phyloP scores from a whole-genome alignment of 2,797 vertebrate species.

The Agapornis canus region DNA sequence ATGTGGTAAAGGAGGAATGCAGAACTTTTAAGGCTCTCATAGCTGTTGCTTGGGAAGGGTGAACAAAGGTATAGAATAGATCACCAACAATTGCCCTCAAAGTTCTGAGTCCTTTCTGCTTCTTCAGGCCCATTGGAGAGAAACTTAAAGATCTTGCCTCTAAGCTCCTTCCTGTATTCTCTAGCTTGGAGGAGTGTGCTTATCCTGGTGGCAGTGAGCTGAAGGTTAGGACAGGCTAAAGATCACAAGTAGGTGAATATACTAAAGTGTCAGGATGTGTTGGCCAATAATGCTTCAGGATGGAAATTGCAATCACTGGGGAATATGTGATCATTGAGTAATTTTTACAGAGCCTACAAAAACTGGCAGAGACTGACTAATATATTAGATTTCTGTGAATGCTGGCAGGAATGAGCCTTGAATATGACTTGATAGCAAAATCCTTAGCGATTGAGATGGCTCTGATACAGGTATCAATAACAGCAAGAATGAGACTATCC shows the following conservation, averaged over 20 bases:
- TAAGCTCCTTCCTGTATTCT: accelerated
- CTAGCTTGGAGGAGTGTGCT: not conserved
- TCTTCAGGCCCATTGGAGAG: not conserved
- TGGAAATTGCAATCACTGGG: not conserved
- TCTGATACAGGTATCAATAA: not conserved
- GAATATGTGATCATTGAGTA: not conserved
- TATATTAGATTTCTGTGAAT: not conserved
- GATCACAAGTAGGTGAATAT: not conserved
- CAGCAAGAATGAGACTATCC: not conserved
- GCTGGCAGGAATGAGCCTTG: not conserved
- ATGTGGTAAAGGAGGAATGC: not conserved
- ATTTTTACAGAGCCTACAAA: not conserved
- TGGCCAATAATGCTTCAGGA: not conserved
- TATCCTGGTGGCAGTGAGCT: not conserved
- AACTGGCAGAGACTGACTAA: not conserved
- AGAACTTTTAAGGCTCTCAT: not conserved
- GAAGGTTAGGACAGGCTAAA: not conserved
- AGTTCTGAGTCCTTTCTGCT: not conserved
- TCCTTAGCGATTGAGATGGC: not conserved
- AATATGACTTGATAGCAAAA: not conserved
- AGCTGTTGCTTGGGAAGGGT: not conserved
- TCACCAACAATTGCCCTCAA: not conserved
- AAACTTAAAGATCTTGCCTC: not conserved
- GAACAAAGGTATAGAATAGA: not conserved
- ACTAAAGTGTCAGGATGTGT: not conserved